Conservation (phyloP, 2,113 vertebrate genomes). For the Syrrhaptes paradoxus region DNA sequence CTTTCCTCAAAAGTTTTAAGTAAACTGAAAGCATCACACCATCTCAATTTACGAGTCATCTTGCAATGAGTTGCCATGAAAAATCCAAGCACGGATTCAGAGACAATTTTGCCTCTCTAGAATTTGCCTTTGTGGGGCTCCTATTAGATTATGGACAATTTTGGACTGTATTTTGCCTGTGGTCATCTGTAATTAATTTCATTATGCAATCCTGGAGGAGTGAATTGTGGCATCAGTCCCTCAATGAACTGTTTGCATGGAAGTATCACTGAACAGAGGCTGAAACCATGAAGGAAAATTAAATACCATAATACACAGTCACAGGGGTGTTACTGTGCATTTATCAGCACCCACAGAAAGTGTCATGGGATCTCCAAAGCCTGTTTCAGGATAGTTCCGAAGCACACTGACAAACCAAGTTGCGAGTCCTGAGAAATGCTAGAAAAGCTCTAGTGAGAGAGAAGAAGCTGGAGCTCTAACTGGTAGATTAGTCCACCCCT, state of each 20-base stretch:
- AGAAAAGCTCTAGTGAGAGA: not conserved
- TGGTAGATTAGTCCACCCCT: not conserved
- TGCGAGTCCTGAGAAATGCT: not conserved
- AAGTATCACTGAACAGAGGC: not conserved
- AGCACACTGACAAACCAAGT: not conserved
- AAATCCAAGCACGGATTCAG: not conserved
- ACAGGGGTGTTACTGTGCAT: not conserved
- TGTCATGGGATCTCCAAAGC: not conserved
- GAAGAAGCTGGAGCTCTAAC: not conserved
- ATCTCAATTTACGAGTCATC: not conserved
- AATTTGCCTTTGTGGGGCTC: not conserved
- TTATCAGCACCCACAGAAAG: not conserved
- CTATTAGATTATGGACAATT: not conserved
- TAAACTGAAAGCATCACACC: not conserved
- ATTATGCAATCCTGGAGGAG: not conserved
- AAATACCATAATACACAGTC: not conserved
- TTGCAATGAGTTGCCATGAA: not conserved
- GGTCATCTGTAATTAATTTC: not conserved
- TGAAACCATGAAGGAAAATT: not conserved
- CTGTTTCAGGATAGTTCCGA: not conserved
- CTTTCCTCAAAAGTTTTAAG: not conserved
- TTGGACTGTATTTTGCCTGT: not conserved
- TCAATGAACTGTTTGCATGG: not conserved
- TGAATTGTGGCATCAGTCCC: not conserved
- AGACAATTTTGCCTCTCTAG: not conserved